Evolutionary conservation across 2,888 invertebrate species (phyloP).

Genomic region (Thysanoteuthis rhombus): DNA sequence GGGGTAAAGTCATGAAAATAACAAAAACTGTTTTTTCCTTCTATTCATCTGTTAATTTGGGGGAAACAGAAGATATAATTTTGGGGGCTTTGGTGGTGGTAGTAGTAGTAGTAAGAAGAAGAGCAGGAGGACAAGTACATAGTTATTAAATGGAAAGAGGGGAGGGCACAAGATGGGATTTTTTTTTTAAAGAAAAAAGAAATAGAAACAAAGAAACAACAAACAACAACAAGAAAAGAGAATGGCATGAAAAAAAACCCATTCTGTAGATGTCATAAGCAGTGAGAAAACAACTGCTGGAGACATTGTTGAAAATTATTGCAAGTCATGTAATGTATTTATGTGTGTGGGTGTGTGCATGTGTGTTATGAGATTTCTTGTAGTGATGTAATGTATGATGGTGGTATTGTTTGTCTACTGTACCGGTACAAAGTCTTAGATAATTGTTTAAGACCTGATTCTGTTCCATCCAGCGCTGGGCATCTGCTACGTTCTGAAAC

Average conservation of each 20-base stretch:
- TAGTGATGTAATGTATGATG: background rate
- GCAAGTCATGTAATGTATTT: background rate
- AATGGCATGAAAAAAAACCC: constrained; percentile 17
- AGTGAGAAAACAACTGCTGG: constrained; percentile 20
- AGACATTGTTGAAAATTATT: constrained; percentile 15
- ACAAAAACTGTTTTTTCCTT: background rate
- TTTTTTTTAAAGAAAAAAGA: background rate
- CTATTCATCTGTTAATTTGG: background rate
- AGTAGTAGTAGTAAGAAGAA: too few species aligned
- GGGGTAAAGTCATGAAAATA: background rate
- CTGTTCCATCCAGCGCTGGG: constrained; percentile 89
- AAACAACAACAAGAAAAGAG: constrained; percentile 12
- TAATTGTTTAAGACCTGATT: constrained; percentile 77
- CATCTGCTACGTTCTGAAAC: constrained; percentile 88
- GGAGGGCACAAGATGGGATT: background rate
- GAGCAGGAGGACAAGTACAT: background rate
- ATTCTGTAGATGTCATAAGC: background rate
- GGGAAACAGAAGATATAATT: background rate
- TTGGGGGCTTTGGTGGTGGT: background rate
- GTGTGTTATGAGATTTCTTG: background rate
- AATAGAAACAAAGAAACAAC: background rate
- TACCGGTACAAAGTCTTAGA: constrained; percentile 35
- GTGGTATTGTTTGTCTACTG: constrained; percentile 33
- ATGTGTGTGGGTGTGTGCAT: background rate
- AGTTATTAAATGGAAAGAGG: background rate